Evolutionary conservation across 2,888 invertebrate genomes (phyloP).

Genomic region (Ectobius pallidus): DNA sequence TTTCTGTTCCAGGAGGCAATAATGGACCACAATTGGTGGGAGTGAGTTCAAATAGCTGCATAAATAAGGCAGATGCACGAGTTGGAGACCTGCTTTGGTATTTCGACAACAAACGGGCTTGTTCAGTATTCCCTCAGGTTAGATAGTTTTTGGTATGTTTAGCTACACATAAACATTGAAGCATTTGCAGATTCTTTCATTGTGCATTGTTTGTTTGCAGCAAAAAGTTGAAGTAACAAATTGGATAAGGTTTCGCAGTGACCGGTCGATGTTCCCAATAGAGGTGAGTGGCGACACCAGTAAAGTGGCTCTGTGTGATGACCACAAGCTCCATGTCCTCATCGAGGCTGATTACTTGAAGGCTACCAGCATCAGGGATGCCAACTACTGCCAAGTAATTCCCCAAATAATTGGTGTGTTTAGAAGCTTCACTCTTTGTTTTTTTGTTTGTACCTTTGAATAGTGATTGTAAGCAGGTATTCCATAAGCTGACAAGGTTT

Average conservation of each 20-base stretch:
- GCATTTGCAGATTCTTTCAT: constrained; percentile 10
- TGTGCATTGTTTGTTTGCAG: constrained; percentile 47
- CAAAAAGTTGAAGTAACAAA: constrained; percentile 56
- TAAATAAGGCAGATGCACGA: constrained; percentile 51
- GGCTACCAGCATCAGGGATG: constrained; percentile 33
- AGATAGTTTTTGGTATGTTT: constrained; percentile 35
- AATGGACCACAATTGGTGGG: constrained; percentile 38
- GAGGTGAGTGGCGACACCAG: constrained; percentile 50
- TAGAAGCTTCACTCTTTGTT: constrained; percentile 7
- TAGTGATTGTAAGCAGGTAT: too few relatives aligned
- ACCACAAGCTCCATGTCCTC: constrained; percentile 52
- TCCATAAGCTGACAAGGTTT: too few relatives aligned
- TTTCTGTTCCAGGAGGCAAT: too few relatives aligned
- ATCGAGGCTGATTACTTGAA: constrained; percentile 51
- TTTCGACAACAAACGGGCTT: constrained; percentile 59
- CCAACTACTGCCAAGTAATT: constrained; percentile 35
- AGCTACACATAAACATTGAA: too few relatives aligned
- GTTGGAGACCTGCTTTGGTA: constrained; percentile 68
- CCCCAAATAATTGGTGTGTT: constrained; percentile 18
- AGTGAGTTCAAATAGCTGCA: constrained; percentile 49
- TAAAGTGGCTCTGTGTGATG: constrained; percentile 47
- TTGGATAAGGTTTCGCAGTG: constrained; percentile 55
- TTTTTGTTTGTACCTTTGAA: not conserved
- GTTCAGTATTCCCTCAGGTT: constrained; percentile 65
- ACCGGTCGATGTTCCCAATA: constrained; percentile 54